A percentile compares a stretch with the other conserved stretches of the same genome.
phyloP scores from a whole-genome alignment of 2,888 invertebrate genomes.

The Drosophila neutralis region DNA sequence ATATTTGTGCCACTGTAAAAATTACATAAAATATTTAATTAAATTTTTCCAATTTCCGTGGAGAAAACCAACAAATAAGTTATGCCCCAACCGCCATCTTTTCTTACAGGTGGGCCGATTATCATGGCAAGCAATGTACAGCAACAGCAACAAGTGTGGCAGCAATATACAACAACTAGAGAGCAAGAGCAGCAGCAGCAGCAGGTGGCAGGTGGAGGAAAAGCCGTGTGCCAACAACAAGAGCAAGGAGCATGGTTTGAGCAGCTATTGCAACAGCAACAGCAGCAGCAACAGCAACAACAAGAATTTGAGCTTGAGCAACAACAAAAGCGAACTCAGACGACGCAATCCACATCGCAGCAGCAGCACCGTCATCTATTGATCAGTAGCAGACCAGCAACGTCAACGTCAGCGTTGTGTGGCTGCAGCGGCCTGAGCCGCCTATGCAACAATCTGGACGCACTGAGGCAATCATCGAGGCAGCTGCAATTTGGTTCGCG shows the following conservation, averaged over 20 bases:
- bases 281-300: slow-evolving; percentile 26
- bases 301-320: slow-evolving; percentile 6
- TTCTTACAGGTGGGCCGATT: slow-evolving; percentile 82
- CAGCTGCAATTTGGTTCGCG: slow-evolving; percentile 58
- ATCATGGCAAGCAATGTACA: slow-evolving; percentile 85
- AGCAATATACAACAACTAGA: slow-evolving; percentile 60
- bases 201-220: slow-evolving; percentile 14
- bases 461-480: slow-evolving; percentile 46
- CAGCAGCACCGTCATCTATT: slow-evolving; percentile 31
- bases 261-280: slow-evolving; percentile 38
- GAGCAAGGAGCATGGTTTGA: slow-evolving; percentile 42
- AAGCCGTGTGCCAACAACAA: slow-evolving; percentile 27
- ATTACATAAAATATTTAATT: neutral
- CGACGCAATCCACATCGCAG: slow-evolving; percentile 32
- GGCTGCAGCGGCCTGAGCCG: slow-evolving; percentile 49
- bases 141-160: slow-evolving; percentile 71
- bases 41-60: slow-evolving; percentile 22
- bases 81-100: neutral
- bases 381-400: slow-evolving; percentile 27
- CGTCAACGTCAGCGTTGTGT: slow-evolving; percentile 27
- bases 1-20: slow-evolving; percentile 4
- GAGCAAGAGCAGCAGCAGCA: slow-evolving; percentile 38
- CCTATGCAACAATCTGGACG: slow-evolving; percentile 60
- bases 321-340: slow-evolving; percentile 27
- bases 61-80: slow-evolving; percentile 4